Conservation (phyloP, 2,113 vertebrate genomes). For the Cnemophilus loriae region DNA sequence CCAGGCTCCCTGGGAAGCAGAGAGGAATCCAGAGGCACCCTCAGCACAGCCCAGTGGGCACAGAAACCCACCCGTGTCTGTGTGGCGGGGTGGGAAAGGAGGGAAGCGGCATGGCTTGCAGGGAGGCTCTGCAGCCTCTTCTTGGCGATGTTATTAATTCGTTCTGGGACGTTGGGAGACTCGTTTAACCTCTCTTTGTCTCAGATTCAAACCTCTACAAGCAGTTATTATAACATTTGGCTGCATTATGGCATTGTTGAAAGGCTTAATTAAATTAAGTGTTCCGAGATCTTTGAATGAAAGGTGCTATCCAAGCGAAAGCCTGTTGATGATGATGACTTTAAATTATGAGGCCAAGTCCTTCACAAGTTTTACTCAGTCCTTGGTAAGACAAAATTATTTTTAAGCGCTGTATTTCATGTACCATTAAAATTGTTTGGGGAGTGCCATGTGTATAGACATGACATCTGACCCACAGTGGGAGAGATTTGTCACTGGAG, state of each 20-base stretch:
- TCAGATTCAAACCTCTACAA: constrained; percentile 60
- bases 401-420: constrained; percentile 1
- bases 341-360: constrained; percentile 5
- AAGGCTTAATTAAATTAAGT: constrained; percentile 66
- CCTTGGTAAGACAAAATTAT: constrained; percentile 4
- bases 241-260: constrained; percentile 55
- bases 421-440: background rate
- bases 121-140: background rate
- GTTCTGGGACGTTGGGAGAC: constrained; percentile 52
- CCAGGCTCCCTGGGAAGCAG: background rate
- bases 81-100: background rate
- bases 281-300: constrained; percentile 53
- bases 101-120: background rate
- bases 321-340: constrained; percentile 48
- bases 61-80: rapidly evolving
- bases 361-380: constrained; percentile 10
- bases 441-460: background rate
- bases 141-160: constrained; percentile 43
- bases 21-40: background rate
- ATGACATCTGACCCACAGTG: background rate
- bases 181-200: constrained; percentile 64
- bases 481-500: background rate
- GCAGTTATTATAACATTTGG: constrained; percentile 63
- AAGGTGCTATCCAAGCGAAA: constrained; percentile 62
- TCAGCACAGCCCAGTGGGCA: background rate